A percentile compares a stretch with the other conserved stretches of the same genome.
Conservation (phyloP, 1,140 invertebrate species). For the Drosophila oshimai region DNA sequence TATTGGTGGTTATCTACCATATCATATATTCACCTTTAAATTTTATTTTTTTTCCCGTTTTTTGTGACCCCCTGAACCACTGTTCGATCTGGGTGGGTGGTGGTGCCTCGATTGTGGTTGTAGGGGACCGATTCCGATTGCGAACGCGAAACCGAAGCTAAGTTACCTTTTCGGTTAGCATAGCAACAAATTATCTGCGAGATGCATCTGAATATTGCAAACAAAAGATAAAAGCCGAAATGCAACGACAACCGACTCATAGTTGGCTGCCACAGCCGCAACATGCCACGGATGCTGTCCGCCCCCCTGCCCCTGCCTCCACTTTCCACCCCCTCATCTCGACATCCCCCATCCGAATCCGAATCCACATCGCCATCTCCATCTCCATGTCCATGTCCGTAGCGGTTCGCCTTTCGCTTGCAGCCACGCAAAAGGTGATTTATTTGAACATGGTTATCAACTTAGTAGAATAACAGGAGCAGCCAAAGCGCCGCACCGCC, state of each 20-base stretch:
- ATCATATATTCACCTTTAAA: no score
- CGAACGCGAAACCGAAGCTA: constrained; percentile 40
- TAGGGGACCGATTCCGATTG: constrained; percentile 30
- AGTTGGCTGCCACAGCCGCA: constrained; percentile 50
- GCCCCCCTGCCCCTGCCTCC: neutral
- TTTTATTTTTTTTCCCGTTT: no score
- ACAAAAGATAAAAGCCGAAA: constrained; percentile 79
- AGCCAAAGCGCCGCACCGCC: constrained; percentile 69
- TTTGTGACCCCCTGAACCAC: neutral
- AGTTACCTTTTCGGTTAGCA: constrained; percentile 55
- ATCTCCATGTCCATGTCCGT: constrained; percentile 38
- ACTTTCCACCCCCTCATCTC: neutral
- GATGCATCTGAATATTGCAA: constrained; percentile 81
- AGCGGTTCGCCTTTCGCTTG: constrained; percentile 72
- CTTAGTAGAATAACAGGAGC: constrained; percentile 82
- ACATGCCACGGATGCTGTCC: constrained; percentile 44
- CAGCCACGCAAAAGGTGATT: constrained; percentile 82
- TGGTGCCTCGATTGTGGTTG: constrained; percentile 17
- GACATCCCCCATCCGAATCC: no score
- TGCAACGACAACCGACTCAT: constrained; percentile 73
- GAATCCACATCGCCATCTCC: constrained; percentile 32
- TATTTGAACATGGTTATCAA: constrained; percentile 83
- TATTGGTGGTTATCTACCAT: no score
- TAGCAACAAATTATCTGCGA: constrained; percentile 75
- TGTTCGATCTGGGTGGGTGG: constrained; percentile 37